These are phyloP conservation scores for Hypsibius dujardini DNA, from an alignment of 1,140 invertebrate genomes.

Conservation along the genomic window DNA sequence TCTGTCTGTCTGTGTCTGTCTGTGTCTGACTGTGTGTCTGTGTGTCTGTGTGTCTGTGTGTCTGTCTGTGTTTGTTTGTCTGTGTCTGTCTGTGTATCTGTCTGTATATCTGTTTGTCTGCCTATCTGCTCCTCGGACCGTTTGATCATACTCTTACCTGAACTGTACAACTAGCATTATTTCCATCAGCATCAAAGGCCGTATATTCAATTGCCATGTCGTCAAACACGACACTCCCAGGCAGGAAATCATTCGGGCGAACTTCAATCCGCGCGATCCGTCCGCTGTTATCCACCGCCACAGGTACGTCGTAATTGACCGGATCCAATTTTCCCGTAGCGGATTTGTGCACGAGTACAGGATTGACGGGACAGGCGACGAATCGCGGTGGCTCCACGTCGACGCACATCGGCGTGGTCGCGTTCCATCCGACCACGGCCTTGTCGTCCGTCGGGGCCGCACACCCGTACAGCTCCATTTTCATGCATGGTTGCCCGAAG, in stretches of 20 bases:
- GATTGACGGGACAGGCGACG: conserved; percentile 80
- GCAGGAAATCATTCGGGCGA: conserved; percentile 70
- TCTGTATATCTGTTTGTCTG: conserved; percentile 25
- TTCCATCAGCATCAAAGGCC: conserved; percentile 87
- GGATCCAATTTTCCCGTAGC: conserved; percentile 63
- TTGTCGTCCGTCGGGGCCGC: conserved; percentile 50
- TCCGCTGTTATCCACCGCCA: conserved; percentile 79
- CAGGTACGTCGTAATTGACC: conserved; percentile 77
- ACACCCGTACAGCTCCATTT: conserved; percentile 88
- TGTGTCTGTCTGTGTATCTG: background rate
- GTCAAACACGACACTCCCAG: conserved; percentile 67
- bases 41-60: conserved; percentile 16
- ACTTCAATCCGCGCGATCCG: conserved; percentile 76
- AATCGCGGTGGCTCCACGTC: conserved; percentile 85
- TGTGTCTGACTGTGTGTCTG: no score
- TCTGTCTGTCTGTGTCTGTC: no score
- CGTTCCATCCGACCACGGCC: conserved; percentile 74
- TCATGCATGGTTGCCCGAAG: conserved; percentile 84
- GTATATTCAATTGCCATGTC: conserved; percentile 83
- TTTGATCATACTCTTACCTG: no score
- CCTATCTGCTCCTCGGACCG: no score
- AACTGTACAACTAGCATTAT: conserved; percentile 86
- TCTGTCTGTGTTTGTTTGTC: conserved; percentile 7
- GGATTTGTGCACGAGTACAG: conserved; percentile 70
- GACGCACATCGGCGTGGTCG: conserved; percentile 78